phyloP scores from a whole-genome alignment of 2,888 invertebrate genomes.

The Caenorhabditis plicata region DNA sequence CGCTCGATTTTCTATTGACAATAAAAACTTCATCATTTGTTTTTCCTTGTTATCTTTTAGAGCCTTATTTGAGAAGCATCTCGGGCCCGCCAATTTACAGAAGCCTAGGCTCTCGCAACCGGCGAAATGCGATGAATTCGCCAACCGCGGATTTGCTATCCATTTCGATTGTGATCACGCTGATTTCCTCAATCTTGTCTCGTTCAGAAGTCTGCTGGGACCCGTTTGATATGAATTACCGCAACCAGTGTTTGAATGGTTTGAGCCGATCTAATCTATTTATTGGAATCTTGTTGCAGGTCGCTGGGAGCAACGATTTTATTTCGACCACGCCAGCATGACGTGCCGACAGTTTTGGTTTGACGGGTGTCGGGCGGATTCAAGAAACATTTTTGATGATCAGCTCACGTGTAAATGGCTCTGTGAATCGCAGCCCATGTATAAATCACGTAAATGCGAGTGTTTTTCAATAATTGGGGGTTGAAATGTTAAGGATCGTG shows the following conservation, averaged over 20 bases:
- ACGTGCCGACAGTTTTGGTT: slow-evolving; percentile 59
- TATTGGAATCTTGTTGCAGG: slow-evolving; percentile 31
- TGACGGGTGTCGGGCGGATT: slow-evolving; percentile 55
- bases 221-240: slow-evolving; percentile 60
- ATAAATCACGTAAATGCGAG: slow-evolving; percentile 50
- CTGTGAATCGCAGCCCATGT: slow-evolving; percentile 60
- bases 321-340: slow-evolving; percentile 60
- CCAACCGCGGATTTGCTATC: no score
- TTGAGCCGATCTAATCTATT: neutral
- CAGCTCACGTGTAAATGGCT: slow-evolving; percentile 63
- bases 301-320: slow-evolving; percentile 61
- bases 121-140: no score
- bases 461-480: slow-evolving; percentile 4
- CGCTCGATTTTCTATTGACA: no score
- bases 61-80: no score
- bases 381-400: slow-evolving; percentile 62
- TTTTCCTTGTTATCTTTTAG: no score
- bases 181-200: slow-evolving; percentile 12
- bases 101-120: no score
- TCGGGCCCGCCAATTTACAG: no score
- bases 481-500: slow-evolving; percentile 44
- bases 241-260: slow-evolving; percentile 61
- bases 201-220: slow-evolving; percentile 65
- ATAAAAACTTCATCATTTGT: no score
- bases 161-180: slow-evolving; percentile 1